Evolutionary conservation across 2,888 invertebrate genomes (phyloP), one percentile per base, ranked within the genome.

Genomic region (Dasysyrphus albostriatus): DNA sequence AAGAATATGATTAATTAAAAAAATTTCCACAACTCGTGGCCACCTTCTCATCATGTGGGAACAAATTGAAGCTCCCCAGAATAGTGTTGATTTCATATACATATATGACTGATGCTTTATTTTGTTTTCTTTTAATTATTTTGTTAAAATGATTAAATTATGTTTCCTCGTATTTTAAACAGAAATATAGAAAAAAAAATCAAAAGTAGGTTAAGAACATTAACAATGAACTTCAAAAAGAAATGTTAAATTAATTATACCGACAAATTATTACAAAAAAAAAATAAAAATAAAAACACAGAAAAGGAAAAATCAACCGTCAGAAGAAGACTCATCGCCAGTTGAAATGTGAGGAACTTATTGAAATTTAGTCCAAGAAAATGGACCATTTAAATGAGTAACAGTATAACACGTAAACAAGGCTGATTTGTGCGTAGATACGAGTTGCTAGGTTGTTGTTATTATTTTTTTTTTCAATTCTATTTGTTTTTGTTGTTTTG

Each of bases 151-250:
- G n/a, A 49, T 67, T 34, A 49, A 49, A 49, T 49, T 37, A 67
- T 69, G 51, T 69, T 69, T 37, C 34, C 19, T 49, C 19, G 3
- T 39, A 12, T 24, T 42, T 29, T 34, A n/a, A n/a, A n/a, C n/a
- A n/a, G 32, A 61, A 39, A 5, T 54, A 47, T 61, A n/a, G 3
- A 39, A 44, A 10, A 4, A 14, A 37, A 44, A 44, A 42, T 2
- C 10, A n/a, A 49, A 83, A 74, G 59, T 83, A 49, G 83, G 83
- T 74, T 78, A 83, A 73, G 69, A 78, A 32, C 56, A 61, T 67
- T 65, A 72, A 49, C 67, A 63, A 61, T 80, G 83, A 84, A 84
- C 79, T 80, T 84, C 75, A 80, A 80, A 84, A 80, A 51, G 8
- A 47, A 24, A 51, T 37, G 37, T 49, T 9, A 39, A 59, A 59